A percentile compares a stretch with the other conserved stretches of the same genome.
Evolutionary conservation across 2,888 invertebrate genomes (phyloP).

Genomic region (Dascillus cervinus): DNA sequence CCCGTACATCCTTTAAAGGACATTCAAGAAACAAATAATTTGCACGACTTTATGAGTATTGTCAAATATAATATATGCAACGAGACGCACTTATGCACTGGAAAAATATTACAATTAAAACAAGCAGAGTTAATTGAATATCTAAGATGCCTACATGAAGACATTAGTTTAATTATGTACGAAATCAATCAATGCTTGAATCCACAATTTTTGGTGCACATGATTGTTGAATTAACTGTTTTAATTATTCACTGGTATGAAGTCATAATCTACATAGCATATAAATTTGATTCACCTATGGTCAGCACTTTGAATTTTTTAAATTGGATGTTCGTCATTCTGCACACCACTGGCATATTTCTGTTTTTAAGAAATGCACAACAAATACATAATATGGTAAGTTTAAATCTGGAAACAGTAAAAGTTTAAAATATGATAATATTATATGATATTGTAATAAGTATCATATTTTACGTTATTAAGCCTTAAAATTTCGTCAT

Average conservation of each 20-base stretch:
- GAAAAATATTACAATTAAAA: conserved; percentile 21
- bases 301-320: conserved; percentile 32
- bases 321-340: conserved; percentile 33
- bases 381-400: conserved; percentile 36
- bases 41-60: conserved; percentile 31
- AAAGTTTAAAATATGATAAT: no score
- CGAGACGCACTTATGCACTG: conserved; percentile 24
- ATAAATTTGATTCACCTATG: conserved; percentile 26
- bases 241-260: conserved; percentile 38
- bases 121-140: conserved; percentile 32
- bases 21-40: conserved; percentile 31
- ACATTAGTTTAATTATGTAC: conserved; percentile 33
- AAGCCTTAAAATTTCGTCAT: no score
- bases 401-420: no score
- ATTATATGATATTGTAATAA: no score
- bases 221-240: conserved; percentile 33
- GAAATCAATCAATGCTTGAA: conserved; percentile 33
- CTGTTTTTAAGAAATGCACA: conserved; percentile 35
- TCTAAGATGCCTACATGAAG: conserved; percentile 35
- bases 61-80: conserved; percentile 30
- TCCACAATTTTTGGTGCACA: conserved; percentile 35
- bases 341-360: conserved; percentile 34
- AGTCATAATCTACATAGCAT: conserved; percentile 36
- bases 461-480: no score
- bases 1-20: conserved; percentile 34